Conservation (phyloP, 1,140 invertebrate species). For the Batillaria attramentaria region DNA sequence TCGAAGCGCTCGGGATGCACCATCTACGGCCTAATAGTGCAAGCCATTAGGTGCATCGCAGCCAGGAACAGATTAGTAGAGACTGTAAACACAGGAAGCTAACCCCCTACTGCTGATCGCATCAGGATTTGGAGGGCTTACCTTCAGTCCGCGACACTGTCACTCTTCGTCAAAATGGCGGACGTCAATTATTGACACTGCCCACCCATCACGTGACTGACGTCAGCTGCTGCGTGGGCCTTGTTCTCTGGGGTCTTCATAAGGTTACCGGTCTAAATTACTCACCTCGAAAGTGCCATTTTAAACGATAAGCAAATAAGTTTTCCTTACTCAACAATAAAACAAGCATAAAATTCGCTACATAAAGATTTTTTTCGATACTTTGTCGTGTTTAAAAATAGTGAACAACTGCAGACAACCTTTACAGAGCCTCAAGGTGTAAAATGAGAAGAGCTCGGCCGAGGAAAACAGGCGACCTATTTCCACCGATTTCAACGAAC, state of each 20-base stretch:
- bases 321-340: too few species aligned
- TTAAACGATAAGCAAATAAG: too few species aligned
- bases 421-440: conserved; percentile 5
- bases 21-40: too few species aligned
- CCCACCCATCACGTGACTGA: conserved; percentile 62
- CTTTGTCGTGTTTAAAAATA: too few species aligned
- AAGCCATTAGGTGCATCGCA: too few species aligned
- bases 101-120: not conserved
- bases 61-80: not conserved
- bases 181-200: conserved; percentile 62
- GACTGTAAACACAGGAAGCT: not conserved
- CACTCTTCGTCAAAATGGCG: conserved; percentile 70
- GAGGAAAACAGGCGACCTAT: not conserved
- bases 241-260: not conserved
- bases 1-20: too few species aligned
- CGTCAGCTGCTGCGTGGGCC: not conserved
- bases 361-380: too few species aligned
- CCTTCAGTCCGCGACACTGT: conserved; percentile 59
- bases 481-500: conserved; percentile 7
- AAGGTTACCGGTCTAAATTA: not conserved
- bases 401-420: not conserved
- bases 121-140: conserved; percentile 44
- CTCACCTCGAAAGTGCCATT: too few species aligned
- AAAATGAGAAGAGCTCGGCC: not conserved
- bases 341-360: too few species aligned